Evolutionary conservation across 92 coral and sea anemone genomes (phyloP).

Genomic region (Paramuricea clavata): DNA sequence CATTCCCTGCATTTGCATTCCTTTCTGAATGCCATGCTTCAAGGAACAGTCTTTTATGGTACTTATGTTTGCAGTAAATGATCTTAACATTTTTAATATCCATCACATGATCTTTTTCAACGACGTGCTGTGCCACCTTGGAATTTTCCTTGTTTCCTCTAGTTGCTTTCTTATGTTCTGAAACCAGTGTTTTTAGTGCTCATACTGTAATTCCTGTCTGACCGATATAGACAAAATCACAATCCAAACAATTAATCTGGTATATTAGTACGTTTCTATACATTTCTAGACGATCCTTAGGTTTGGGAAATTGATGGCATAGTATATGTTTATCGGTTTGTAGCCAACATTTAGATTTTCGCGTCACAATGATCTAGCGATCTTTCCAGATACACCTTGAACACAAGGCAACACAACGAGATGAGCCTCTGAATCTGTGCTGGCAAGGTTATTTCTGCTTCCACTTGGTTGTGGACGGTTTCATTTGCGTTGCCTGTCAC

Average conservation of each 20-base stretch:
- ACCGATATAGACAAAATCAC: slow-evolving; percentile 20
- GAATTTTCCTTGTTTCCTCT: background rate
- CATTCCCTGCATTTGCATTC: slow-evolving; percentile 33
- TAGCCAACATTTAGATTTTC: too few species aligned
- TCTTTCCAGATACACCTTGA: too few species aligned
- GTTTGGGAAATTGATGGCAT: too few species aligned
- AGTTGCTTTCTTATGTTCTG: slow-evolving; percentile 29
- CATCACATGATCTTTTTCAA: slow-evolving; percentile 18
- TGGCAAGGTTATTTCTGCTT: too few species aligned
- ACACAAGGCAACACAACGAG: too few species aligned
- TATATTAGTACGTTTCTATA: background rate
- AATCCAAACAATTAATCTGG: background rate
- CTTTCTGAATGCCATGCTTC: slow-evolving; percentile 23
- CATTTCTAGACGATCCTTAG: too few species aligned
- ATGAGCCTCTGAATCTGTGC: too few species aligned
- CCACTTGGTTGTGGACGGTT: too few species aligned
- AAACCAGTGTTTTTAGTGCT: slow-evolving; percentile 1
- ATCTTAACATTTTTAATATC: slow-evolving; percentile 16
- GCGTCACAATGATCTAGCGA: too few species aligned
- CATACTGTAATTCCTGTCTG: too few species aligned
- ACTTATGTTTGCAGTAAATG: slow-evolving; percentile 3
- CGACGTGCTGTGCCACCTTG: slow-evolving; percentile 32
- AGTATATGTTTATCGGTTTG: too few species aligned
- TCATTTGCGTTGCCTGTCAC: too few species aligned
- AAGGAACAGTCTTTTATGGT: slow-evolving; percentile 38